phyloP scores from a whole-genome alignment of 2,888 invertebrate species.

The Anodontia alba region DNA sequence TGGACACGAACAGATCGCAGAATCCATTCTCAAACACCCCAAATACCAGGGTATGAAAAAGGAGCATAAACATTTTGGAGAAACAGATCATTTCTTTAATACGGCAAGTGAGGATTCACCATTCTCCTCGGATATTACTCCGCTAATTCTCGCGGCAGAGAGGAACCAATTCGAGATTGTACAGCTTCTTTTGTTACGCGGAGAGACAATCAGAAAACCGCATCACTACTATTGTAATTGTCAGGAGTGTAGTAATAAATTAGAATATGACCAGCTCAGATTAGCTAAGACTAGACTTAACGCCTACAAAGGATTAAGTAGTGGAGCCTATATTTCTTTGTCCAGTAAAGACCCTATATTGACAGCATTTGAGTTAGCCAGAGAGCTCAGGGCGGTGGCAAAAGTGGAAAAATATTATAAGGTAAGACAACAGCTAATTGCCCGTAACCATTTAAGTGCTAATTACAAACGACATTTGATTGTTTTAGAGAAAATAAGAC shows the following conservation, averaged over 20 bases:
- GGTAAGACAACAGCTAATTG: no score
- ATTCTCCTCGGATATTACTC: slow-evolving; percentile 81
- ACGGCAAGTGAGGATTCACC: slow-evolving; percentile 78
- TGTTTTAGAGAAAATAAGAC: no score
- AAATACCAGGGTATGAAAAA: slow-evolving; percentile 78
- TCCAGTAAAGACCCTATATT: slow-evolving; percentile 81
- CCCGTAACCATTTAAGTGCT: no score
- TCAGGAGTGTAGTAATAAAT: slow-evolving; percentile 77
- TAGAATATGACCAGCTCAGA: slow-evolving; percentile 78
- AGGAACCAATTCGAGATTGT: slow-evolving; percentile 81
- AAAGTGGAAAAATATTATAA: slow-evolving; percentile 81
- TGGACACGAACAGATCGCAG: slow-evolving; percentile 82
- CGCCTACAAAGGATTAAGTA: slow-evolving; percentile 79
- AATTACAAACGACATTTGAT: neutral
- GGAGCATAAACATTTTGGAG: slow-evolving; percentile 75
- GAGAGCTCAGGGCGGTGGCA: slow-evolving; percentile 76
- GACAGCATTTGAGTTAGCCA: slow-evolving; percentile 79
- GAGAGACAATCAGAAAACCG: slow-evolving; percentile 81
- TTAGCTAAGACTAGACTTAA: slow-evolving; percentile 80
- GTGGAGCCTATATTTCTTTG: slow-evolving; percentile 81
- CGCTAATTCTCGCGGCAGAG: slow-evolving; percentile 79
- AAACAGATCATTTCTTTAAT: slow-evolving; percentile 77
- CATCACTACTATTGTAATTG: slow-evolving; percentile 83
- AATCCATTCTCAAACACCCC: slow-evolving; percentile 81
- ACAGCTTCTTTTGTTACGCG: slow-evolving; percentile 76